These are phyloP conservation scores for Sesia bembeciformis DNA, from an alignment of 2,888 invertebrate species.

Conservation along the genomic window DNA sequence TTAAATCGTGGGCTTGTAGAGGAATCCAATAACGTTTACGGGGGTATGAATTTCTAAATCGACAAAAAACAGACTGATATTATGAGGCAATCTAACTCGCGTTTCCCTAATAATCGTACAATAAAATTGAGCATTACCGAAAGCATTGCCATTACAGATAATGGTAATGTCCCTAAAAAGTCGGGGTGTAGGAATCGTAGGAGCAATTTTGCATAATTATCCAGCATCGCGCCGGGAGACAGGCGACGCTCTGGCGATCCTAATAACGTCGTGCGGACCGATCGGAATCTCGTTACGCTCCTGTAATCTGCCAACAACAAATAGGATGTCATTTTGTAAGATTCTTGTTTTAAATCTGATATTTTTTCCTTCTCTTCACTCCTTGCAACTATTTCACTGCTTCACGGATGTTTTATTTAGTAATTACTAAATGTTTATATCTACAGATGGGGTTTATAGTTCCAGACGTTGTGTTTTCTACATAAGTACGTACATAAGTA, in stretches of 20 bases:
- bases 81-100: slow-evolving; percentile 37
- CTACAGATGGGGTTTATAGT: no score
- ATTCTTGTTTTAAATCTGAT: slow-evolving; percentile 13
- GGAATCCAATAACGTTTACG: background rate
- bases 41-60: slow-evolving; percentile 12
- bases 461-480: no score
- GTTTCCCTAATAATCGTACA: slow-evolving; percentile 57
- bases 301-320: slow-evolving; percentile 55
- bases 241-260: slow-evolving; percentile 54
- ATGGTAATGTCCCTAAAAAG: slow-evolving; percentile 68
- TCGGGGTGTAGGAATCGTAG: slow-evolving; percentile 64
- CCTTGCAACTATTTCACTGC: background rate
- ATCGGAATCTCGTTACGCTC: slow-evolving; percentile 65
- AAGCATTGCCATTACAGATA: slow-evolving; percentile 67
- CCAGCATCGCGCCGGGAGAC: slow-evolving; percentile 44
- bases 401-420: no score
- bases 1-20: background rate
- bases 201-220: slow-evolving; percentile 73
- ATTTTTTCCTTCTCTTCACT: slow-evolving; percentile 1
- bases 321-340: slow-evolving; percentile 42
- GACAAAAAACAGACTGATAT: slow-evolving; percentile 42
- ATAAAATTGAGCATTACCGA: slow-evolving; percentile 66
- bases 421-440: no score
- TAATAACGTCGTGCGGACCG: slow-evolving; percentile 60
- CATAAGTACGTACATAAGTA: no score